phyloP scores from a whole-genome alignment of 2,113 vertebrate genomes.

The Ivindomyrus marchei region DNA sequence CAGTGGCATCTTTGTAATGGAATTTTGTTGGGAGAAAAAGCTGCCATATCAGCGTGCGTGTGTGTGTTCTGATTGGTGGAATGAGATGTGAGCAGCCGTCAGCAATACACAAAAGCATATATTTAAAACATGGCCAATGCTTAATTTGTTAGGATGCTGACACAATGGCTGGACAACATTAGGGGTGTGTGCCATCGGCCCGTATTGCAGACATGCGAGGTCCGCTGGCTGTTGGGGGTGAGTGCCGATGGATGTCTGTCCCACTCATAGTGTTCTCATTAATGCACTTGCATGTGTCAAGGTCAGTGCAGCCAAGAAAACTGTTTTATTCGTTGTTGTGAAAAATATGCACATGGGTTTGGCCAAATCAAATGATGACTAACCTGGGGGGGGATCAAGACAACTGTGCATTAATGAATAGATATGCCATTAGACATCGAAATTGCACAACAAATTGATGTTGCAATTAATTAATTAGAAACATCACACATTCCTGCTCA shows the following conservation, averaged over 20 bases:
- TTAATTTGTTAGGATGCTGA: background rate
- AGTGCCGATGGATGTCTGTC: background rate
- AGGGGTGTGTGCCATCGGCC: background rate
- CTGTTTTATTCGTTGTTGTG: background rate
- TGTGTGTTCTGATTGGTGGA: background rate
- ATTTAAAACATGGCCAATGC: background rate
- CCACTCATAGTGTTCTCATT: background rate
- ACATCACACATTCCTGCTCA: background rate
- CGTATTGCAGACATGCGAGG: background rate
- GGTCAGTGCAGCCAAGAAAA: background rate
- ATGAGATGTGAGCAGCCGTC: background rate
- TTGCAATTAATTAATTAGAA: background rate
- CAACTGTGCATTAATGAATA: background rate
- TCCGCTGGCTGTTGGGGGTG: background rate
- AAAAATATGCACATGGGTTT: background rate
- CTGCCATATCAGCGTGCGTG: background rate
- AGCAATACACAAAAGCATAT: background rate
- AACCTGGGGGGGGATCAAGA: background rate
- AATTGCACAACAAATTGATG: background rate
- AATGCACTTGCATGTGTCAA: background rate
- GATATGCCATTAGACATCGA: background rate
- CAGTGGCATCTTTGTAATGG: slow-evolving; percentile 6
- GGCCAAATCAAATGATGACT: background rate
- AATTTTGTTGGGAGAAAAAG: background rate
- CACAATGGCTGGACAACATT: background rate